A percentile compares a stretch with the other conserved stretches of the same genome.
phyloP scores from a whole-genome alignment of 2,888 invertebrate species.

The Hermodice carunculata region DNA sequence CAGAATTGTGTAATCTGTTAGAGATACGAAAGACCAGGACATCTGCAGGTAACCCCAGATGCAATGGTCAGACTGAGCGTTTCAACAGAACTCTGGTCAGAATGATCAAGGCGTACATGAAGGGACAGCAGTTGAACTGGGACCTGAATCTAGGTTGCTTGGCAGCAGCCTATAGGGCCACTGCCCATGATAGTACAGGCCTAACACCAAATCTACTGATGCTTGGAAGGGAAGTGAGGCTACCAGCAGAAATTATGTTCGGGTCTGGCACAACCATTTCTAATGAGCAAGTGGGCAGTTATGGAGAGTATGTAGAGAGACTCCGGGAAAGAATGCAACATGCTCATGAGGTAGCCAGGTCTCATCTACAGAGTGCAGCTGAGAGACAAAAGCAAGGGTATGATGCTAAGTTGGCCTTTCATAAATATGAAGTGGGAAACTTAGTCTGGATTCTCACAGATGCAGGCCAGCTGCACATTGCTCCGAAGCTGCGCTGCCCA shows the following conservation, averaged over 20 bases:
- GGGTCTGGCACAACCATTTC: neutral
- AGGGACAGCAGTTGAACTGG: neutral
- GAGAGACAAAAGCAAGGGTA: neutral
- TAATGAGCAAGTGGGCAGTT: neutral
- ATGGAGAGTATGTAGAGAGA: neutral
- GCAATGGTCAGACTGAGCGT: neutral
- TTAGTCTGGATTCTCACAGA: neutral
- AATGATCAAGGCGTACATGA: neutral
- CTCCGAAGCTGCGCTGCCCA: neutral
- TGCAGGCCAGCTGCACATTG: neutral
- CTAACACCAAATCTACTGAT: neutral
- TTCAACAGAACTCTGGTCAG: neutral
- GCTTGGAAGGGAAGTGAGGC: neutral
- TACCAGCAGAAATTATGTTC: neutral
- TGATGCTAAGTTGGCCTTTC: neutral
- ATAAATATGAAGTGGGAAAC: neutral
- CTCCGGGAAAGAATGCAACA: neutral
- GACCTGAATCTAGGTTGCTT: neutral
- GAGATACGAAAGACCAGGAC: neutral
- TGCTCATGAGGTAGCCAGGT: neutral
- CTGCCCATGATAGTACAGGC: neutral
- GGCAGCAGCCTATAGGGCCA: conserved; percentile 2
- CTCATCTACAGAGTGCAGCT: neutral
- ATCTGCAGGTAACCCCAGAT: neutral
- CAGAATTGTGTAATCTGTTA: neutral